Conservation (phyloP, 2,888 invertebrate genomes). For the Allolobophora icterica region DNA sequence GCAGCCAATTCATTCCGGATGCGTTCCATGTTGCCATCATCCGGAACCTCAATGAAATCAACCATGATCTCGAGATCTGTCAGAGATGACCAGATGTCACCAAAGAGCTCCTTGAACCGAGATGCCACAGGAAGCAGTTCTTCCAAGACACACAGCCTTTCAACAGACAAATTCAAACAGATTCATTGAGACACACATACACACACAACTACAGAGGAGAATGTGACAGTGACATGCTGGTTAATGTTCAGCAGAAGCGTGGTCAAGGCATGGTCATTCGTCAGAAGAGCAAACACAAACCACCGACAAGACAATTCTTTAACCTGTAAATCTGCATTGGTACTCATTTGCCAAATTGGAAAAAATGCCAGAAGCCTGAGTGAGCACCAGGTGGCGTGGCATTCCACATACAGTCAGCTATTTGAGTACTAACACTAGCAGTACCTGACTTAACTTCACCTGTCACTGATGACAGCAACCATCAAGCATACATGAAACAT, state of each 20-base stretch:
- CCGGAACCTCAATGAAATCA: conserved; percentile 36
- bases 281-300: not conserved
- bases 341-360: not conserved
- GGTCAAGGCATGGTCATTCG: not conserved
- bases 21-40: conserved; percentile 36
- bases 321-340: not conserved
- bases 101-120: conserved; percentile 47
- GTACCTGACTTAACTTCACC: no score
- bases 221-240: not conserved
- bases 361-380: not conserved
- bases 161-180: not conserved
- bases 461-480: no score
- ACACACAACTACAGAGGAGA: no score
- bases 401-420: not conserved
- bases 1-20: conserved; percentile 37
- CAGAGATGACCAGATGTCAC: conserved; percentile 32
- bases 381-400: no score
- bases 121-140: conserved; percentile 61
- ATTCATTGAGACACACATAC: not conserved
- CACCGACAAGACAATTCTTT: not conserved
- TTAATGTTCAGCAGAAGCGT: not conserved
- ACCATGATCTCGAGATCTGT: conserved; percentile 31
- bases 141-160: conserved; percentile 57
- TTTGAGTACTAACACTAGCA: no score
- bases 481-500: no score